Conservation (phyloP, 2,113 vertebrate species). For the Corythornis madagascariensis region DNA sequence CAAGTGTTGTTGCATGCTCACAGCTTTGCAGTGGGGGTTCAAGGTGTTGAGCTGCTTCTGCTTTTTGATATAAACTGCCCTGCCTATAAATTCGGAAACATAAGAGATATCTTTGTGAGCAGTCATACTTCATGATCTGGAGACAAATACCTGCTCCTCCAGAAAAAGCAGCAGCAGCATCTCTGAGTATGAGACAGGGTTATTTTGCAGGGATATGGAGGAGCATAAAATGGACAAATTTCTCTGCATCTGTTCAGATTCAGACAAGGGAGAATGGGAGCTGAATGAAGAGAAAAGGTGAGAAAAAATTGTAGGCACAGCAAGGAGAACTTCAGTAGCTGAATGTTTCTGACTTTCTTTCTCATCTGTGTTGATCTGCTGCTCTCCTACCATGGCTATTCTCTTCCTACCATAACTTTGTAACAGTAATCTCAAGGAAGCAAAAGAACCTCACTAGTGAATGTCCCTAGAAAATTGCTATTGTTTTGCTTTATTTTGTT, state of each 20-base stretch:
- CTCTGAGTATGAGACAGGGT: conserved; percentile 35
- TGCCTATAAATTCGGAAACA: conserved; percentile 3
- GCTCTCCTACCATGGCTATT: background rate
- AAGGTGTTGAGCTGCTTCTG: conserved; percentile 16
- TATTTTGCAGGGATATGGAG: background rate
- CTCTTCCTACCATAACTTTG: background rate
- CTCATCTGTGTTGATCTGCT: background rate
- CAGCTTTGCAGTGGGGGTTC: conserved; percentile 28
- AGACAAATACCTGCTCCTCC: conserved; percentile 36
- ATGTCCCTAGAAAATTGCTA: background rate
- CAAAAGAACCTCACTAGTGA: background rate
- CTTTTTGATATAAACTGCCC: background rate
- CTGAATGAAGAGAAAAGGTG: background rate
- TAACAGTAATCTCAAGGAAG: background rate
- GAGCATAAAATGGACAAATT: background rate
- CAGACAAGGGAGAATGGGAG: background rate
- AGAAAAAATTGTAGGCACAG: background rate
- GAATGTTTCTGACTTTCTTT: background rate
- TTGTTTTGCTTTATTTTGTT: no score
- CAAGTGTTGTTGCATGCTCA: background rate
- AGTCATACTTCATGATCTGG: conserved; percentile 21
- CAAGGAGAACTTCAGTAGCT: background rate
- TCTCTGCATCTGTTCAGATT: conserved; percentile 11
- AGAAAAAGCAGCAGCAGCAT: conserved; percentile 54
- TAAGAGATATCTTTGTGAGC: conserved; percentile 13